A percentile compares a stretch with the other conserved stretches of the same genome.
phyloP scores from a whole-genome alignment of 2,888 invertebrate genomes.

The Empis livida region DNA sequence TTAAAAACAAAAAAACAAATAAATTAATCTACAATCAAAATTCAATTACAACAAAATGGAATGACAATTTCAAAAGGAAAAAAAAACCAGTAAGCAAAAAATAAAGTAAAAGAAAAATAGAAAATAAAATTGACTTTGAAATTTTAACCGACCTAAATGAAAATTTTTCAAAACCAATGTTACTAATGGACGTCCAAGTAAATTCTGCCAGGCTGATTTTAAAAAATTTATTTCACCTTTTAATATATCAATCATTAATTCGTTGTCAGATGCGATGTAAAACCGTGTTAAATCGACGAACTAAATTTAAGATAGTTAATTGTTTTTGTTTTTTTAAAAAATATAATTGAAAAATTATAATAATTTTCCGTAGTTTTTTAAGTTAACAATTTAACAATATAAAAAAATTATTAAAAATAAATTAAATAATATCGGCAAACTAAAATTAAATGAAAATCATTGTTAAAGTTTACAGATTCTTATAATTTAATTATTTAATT shows the following conservation, averaged over 20 bases:
- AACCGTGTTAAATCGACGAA: conserved; percentile 95
- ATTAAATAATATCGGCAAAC: background rate
- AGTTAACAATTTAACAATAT: background rate
- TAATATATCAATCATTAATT: conserved; percentile 94
- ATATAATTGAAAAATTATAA: background rate
- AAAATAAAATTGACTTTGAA: conserved; percentile 10
- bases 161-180: conserved; percentile 78
- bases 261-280: conserved; percentile 97
- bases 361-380: background rate
- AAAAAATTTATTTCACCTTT: conserved; percentile 96
- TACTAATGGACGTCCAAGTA: conserved; percentile 91
- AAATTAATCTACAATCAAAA: too few relatives aligned
- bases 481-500: background rate
- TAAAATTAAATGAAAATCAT: background rate
- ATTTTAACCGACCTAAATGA: conserved; percentile 60
- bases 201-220: conserved; percentile 96
- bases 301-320: conserved; percentile 42
- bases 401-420: background rate
- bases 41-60: conserved; percentile 1
- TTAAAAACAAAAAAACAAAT: too few relatives aligned
- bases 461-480: too few relatives aligned
- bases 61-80: conserved; percentile 16
- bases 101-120: conserved; percentile 9
- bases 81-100: conserved; percentile 12
- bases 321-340: too few relatives aligned